Percentiles rank a stretch among this genome's conserved stretches.
Evolutionary conservation across 1,140 invertebrate genomes (phyloP).

Genomic region (Drosophila ogumai): DNA sequence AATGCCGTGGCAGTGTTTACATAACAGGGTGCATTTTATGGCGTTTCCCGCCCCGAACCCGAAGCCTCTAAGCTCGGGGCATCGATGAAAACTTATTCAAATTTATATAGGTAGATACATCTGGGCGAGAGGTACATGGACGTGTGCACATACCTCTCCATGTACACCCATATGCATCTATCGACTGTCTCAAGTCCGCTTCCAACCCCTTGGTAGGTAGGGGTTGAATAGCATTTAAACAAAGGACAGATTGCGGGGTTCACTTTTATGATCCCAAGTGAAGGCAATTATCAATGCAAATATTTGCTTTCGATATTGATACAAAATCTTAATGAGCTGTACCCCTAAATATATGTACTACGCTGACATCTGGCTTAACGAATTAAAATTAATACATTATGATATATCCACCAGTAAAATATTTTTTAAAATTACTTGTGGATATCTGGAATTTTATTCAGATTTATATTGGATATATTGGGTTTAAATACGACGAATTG

Average conservation of each 20-base stretch:
- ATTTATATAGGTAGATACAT: slow-evolving; percentile 39
- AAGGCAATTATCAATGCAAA: slow-evolving; percentile 48
- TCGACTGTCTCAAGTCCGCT: slow-evolving; percentile 1
- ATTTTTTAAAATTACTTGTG: too few relatives aligned
- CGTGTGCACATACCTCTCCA: slow-evolving; percentile 7
- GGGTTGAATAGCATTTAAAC: slow-evolving; percentile 48
- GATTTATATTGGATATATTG: too few relatives aligned
- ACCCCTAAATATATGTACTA: not conserved
- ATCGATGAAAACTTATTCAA: slow-evolving; percentile 51
- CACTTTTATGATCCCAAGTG: slow-evolving; percentile 21
- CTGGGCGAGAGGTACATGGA: slow-evolving; percentile 9
- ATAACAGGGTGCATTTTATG: slow-evolving; percentile 78
- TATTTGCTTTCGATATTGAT: slow-evolving; percentile 31
- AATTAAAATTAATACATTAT: too few relatives aligned
- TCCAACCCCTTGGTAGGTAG: slow-evolving; percentile 42
- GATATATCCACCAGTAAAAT: too few relatives aligned
- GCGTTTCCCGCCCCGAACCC: slow-evolving; percentile 33
- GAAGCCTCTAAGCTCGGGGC: slow-evolving; percentile 31
- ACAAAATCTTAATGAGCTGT: slow-evolving; percentile 15
- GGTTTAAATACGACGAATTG: too few relatives aligned
- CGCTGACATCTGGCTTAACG: too few relatives aligned
- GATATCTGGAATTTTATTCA: too few relatives aligned
- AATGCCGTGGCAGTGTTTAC: slow-evolving; percentile 64
- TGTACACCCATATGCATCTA: slow-evolving; percentile 39
- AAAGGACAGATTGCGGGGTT: slow-evolving; percentile 29